These are phyloP conservation scores for Hyles vespertilio DNA, from an alignment of 1,140 invertebrate genomes.

Conservation along the genomic window DNA sequence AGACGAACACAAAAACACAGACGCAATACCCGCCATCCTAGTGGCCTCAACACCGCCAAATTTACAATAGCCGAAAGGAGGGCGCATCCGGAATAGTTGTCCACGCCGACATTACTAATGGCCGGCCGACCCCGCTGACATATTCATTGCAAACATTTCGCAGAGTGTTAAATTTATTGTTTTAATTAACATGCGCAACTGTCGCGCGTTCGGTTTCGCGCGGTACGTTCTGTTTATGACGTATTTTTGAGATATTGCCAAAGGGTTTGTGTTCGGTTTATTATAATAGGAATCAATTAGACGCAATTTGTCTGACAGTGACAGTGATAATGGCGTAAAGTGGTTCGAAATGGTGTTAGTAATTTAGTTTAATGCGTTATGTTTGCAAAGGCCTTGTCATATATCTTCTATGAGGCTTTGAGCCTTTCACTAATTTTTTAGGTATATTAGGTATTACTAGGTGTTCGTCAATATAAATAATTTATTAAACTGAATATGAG, in stretches of 20 bases:
- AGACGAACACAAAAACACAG: too few species aligned
- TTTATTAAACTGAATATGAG: too few species aligned
- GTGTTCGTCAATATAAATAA: too few species aligned
- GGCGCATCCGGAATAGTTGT: slow-evolving; percentile 37
- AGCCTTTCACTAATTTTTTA: too few species aligned
- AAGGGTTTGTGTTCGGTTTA: neutral
- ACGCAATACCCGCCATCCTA: slow-evolving; percentile 14
- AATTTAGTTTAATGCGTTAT: too few species aligned
- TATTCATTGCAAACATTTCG: slow-evolving; percentile 54
- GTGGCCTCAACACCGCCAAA: slow-evolving; percentile 43
- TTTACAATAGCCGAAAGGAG: slow-evolving; percentile 49
- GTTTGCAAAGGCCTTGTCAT: too few species aligned
- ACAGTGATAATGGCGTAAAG: too few species aligned
- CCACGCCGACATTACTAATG: slow-evolving; percentile 47
- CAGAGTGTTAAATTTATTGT: slow-evolving; percentile 51
- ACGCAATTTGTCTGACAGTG: too few species aligned
- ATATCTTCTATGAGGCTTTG: too few species aligned
- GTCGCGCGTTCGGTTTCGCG: slow-evolving; percentile 40
- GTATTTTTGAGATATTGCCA: slow-evolving; percentile 16
- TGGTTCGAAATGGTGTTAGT: too few species aligned
- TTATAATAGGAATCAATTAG: too few species aligned
- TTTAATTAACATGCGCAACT: slow-evolving; percentile 56
- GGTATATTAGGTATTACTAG: too few species aligned
- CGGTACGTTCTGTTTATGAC: slow-evolving; percentile 28
- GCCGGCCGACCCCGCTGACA: slow-evolving; percentile 43